Evolutionary conservation across 1,140 invertebrate species (phyloP).

Genomic region (Argopecten irradians): DNA sequence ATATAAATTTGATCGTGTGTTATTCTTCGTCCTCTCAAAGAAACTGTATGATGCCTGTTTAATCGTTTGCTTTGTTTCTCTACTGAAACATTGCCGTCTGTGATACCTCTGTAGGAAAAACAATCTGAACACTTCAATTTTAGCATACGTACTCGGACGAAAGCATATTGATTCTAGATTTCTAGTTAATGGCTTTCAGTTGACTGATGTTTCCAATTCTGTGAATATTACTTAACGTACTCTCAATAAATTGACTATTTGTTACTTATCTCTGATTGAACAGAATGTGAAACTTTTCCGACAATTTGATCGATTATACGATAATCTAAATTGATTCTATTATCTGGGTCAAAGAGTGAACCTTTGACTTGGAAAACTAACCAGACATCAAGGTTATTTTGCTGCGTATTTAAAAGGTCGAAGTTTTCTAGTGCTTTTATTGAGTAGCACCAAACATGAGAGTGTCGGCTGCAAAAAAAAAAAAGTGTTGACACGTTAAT

Average conservation of each 20-base stretch:
- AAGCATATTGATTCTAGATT: neutral
- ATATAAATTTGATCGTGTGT: too few species aligned
- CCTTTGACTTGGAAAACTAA: neutral
- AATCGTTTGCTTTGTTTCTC: too few species aligned
- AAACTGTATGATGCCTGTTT: too few species aligned
- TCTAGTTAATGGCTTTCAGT: neutral
- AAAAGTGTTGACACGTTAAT: neutral
- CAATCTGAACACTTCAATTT: neutral
- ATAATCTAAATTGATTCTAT: neutral
- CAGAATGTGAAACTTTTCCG: neutral
- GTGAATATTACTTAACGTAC: neutral
- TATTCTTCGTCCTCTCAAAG: too few species aligned
- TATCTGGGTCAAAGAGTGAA: neutral
- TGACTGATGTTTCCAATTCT: neutral
- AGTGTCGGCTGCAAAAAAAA: neutral
- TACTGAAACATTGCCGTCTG: neutral
- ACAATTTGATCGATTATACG: neutral
- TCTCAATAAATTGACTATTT: neutral
- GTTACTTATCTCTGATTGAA: neutral
- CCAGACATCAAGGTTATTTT: neutral
- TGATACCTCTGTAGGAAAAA: neutral
- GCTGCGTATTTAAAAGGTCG: neutral
- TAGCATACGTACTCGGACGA: neutral
- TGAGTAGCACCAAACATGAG: neutral
- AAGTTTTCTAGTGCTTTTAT: neutral